Evolutionary conservation across 2,797 vertebrate species (phyloP), one percentile per base, ranked within the genome.

Genomic region (Girardinus metallicus): DNA sequence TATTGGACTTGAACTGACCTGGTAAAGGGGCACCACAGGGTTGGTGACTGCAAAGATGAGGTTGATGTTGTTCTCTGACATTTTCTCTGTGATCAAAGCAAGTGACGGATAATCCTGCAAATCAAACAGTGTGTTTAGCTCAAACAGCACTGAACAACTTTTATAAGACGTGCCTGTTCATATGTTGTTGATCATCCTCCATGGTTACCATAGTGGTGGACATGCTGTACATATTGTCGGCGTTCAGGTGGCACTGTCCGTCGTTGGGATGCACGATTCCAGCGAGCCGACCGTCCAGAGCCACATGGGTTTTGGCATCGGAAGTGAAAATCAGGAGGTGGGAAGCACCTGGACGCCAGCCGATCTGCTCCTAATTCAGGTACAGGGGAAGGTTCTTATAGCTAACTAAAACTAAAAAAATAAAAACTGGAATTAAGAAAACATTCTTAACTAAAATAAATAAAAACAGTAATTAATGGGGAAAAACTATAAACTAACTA

Each of bases 61-160:
- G 90, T 99, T 99, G 91, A 99, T 99, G 85, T 99, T 99, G 94
- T 99, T 99, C 92, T 99, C 96, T 0, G 98, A 99, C 88, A 99
- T 97, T 91, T 99, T 99, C 90, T 99, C 98, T 0, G 97, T 98
- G 94, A 99, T 97, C 90, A 99, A 92, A 26, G 98, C 98, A 68
- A 99, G 92, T 47, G 98, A 99, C 1, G 99, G 99, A 84, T 99
- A 99, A 92, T 99, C 99, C 99, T 99, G 78, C 23, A 78, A 80
- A 79, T 1, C 5, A 1, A 5, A 53, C 1, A 6, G 1, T 23
- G 57, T n/a, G 36, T 60, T 88, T 47, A 83, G n/a, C 9, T 36
- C 43, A 47, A 18, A 16, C 21, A 66, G 12, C 81, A 53, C 75
- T 13, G 73, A 75, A 86, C 26, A 0, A 64, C 11, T 12, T 31